phyloP scores from a whole-genome alignment of 2,888 invertebrate species.

The Watsonalla binaria region DNA sequence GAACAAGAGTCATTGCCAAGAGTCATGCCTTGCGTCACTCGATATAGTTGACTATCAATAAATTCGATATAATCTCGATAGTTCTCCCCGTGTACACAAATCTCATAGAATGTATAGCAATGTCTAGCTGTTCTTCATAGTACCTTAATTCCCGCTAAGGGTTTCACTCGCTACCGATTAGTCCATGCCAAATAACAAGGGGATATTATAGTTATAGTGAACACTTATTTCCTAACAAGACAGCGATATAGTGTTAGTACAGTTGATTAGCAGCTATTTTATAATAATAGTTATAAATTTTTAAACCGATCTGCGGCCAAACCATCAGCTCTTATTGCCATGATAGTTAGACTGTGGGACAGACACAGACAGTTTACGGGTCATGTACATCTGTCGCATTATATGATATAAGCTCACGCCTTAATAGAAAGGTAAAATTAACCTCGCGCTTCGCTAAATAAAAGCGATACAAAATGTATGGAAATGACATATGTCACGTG shows the following conservation, averaged over 20 bases:
- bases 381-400: no score
- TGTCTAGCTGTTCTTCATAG: neutral
- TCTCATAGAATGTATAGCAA: neutral
- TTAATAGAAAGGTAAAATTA: no score
- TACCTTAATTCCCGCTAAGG: neutral
- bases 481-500: no score
- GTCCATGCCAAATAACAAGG: slow-evolving; percentile 19
- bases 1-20: no score
- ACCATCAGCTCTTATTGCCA: neutral
- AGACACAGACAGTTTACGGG: no score
- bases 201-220: slow-evolving; percentile 31
- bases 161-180: slow-evolving; percentile 12
- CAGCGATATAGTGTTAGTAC: slow-evolving; percentile 52
- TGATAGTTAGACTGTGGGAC: slow-evolving; percentile 8
- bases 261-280: slow-evolving; percentile 28
- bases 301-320: neutral
- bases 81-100: slow-evolving; percentile 8
- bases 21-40: no score
- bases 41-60: neutral
- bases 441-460: no score
- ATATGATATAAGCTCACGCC: no score
- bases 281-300: slow-evolving; percentile 9
- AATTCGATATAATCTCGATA: slow-evolving; percentile 11
- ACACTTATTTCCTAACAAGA: slow-evolving; percentile 42
- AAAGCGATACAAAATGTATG: no score